Conservation (phyloP, 2,888 invertebrate genomes). For the Philhelius pedissequus region DNA sequence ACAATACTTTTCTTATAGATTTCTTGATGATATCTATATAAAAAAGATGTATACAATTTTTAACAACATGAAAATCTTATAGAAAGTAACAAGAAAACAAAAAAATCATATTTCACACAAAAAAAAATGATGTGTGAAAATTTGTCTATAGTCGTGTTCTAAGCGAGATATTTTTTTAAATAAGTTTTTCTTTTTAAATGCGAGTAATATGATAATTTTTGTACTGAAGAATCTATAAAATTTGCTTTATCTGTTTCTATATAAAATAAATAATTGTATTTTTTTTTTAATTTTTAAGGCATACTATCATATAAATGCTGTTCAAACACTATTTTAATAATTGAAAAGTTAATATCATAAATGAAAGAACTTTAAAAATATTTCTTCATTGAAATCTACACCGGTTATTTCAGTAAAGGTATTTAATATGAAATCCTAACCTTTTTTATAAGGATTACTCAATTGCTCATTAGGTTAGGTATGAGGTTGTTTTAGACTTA, state of each 20-base stretch:
- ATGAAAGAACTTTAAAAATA: too few species aligned
- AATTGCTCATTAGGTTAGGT: too few species aligned
- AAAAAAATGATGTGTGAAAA: constrained; percentile 43
- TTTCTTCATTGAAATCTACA: too few species aligned
- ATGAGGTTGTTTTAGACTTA: too few species aligned
- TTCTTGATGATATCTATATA: constrained; percentile 25
- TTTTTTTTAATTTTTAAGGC: background rate
- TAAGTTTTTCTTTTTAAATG: background rate
- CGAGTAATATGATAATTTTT: background rate
- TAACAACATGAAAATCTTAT: constrained; percentile 30
- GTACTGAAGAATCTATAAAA: background rate
- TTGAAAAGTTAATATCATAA: too few species aligned
- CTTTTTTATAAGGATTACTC: too few species aligned
- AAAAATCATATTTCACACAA: constrained; percentile 15
- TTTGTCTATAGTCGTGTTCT: constrained; percentile 41
- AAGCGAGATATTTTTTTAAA: constrained; percentile 22
- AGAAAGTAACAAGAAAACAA: constrained; percentile 22
- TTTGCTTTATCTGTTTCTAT: background rate
- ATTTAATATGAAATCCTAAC: too few species aligned
- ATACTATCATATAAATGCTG: background rate
- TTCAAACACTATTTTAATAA: background rate
- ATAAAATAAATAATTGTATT: constrained; percentile 10
- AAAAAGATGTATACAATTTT: constrained; percentile 42
- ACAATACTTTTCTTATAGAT: constrained; percentile 41
- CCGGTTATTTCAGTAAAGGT: too few species aligned